Percentiles rank a stretch among this genome's conserved stretches.
Evolutionary conservation across 2,113 vertebrate species (phyloP).

Genomic region (Puffinus mauretanicus): DNA sequence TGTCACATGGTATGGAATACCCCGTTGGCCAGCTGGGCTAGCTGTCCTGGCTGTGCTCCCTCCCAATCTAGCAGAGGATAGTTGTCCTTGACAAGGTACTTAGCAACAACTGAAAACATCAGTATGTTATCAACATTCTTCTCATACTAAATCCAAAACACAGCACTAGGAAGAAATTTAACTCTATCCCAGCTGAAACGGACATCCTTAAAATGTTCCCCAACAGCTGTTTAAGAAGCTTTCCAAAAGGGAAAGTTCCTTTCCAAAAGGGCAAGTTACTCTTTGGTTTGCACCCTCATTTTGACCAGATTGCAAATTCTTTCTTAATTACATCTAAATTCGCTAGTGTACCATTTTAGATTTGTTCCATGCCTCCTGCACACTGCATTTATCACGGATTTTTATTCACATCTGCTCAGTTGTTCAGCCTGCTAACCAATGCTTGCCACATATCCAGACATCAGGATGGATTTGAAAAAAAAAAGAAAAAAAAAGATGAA

Average conservation of each 20-base stretch:
- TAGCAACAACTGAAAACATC: no score
- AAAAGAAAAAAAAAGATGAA: neutral
- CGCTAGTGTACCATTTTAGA: neutral
- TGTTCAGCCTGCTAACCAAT: slow-evolving; percentile 31
- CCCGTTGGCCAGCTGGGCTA: no score
- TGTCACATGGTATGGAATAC: no score
- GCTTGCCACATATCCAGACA: neutral
- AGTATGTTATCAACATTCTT: no score
- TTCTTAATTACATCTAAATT: slow-evolving; percentile 53
- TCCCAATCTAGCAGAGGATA: no score
- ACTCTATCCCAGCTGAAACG: no score
- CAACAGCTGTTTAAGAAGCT: neutral
- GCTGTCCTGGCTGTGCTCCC: no score
- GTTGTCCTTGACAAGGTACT: no score
- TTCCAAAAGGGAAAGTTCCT: neutral
- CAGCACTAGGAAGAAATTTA: no score
- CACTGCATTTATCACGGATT: slow-evolving; percentile 38
- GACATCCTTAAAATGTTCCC: neutral
- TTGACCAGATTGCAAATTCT: slow-evolving; percentile 61
- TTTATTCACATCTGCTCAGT: slow-evolving; percentile 61
- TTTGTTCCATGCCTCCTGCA: slow-evolving; percentile 12
- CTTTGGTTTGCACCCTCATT: slow-evolving; percentile 30
- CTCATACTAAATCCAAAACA: no score
- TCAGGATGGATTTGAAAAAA: neutral
- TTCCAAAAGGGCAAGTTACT: neutral